Evolutionary conservation across 2,797 vertebrate genomes (phyloP).

Genomic region (Tapirus indicus): DNA sequence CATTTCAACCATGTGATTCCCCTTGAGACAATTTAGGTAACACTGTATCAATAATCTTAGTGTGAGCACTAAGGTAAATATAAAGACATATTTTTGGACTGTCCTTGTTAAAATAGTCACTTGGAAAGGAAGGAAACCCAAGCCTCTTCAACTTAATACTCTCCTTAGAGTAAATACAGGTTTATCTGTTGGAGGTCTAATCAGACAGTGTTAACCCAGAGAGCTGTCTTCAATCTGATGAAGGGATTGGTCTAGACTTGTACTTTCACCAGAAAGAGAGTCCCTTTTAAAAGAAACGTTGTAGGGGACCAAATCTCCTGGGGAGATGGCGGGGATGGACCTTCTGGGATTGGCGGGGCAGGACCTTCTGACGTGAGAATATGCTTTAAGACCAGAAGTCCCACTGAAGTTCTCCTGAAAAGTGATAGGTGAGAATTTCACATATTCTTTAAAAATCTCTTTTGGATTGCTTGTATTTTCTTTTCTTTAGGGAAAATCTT

Average conservation of each 20-base stretch:
- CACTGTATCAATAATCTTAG: slow-evolving; percentile 73
- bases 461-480: neutral
- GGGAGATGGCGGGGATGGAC: neutral
- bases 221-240: neutral
- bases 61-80: slow-evolving; percentile 58
- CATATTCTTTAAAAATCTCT: slow-evolving; percentile 12
- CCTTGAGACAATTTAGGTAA: slow-evolving; percentile 25
- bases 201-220: slow-evolving; percentile 15
- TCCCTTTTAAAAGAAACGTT: slow-evolving; percentile 65
- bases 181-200: slow-evolving; percentile 4
- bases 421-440: neutral
- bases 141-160: slow-evolving; percentile 63
- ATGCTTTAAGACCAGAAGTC: neutral
- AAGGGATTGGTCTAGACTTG: neutral
- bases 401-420: neutral
- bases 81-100: slow-evolving; percentile 48
- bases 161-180: slow-evolving; percentile 17
- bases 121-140: slow-evolving; percentile 78
- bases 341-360: neutral
- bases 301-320: slow-evolving; percentile 53
- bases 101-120: slow-evolving; percentile 59
- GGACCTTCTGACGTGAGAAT: neutral
- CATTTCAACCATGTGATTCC: slow-evolving; percentile 1
- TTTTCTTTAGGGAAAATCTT: neutral
- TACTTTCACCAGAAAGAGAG: neutral